These are phyloP conservation scores for Apis dorsata DNA, from an alignment of 1,140 invertebrate species.

Conservation along the genomic window DNA sequence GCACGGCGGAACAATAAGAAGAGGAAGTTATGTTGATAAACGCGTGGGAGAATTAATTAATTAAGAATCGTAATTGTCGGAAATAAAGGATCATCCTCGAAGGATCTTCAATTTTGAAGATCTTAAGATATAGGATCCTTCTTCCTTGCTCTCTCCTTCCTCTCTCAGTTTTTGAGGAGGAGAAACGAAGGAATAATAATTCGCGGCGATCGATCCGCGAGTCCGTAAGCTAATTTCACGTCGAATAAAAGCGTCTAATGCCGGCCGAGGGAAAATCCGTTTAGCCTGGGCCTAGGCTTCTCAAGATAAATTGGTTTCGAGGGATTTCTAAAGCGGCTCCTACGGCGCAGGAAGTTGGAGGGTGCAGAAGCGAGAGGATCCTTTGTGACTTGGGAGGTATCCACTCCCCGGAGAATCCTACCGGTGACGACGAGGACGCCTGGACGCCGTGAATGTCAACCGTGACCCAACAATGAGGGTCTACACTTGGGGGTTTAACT, in stretches of 20 bases:
- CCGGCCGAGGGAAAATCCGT: slow-evolving; percentile 66
- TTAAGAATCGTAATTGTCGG: neutral
- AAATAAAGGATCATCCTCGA: too few species aligned
- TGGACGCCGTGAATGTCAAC: slow-evolving; percentile 68
- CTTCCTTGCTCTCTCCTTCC: fast-evolving
- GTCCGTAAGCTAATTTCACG: slow-evolving; percentile 69
- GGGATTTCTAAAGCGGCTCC: slow-evolving; percentile 69
- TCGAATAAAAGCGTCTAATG: slow-evolving; percentile 69
- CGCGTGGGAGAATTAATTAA: slow-evolving; percentile 26
- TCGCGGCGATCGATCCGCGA: slow-evolving; percentile 51
- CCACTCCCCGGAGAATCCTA: slow-evolving; percentile 48
- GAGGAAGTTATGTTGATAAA: slow-evolving; percentile 12
- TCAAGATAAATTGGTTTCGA: slow-evolving; percentile 73
- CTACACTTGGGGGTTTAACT: slow-evolving; percentile 28
- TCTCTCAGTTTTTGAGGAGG: too few species aligned
- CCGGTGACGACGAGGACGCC: slow-evolving; percentile 9
- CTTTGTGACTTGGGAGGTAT: slow-evolving; percentile 55
- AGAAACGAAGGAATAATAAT: slow-evolving; percentile 23
- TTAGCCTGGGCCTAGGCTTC: slow-evolving; percentile 62
- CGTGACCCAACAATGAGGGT: slow-evolving; percentile 65
- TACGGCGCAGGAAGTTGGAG: slow-evolving; percentile 57
- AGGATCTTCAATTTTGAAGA: too few species aligned
- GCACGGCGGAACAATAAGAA: slow-evolving; percentile 35
- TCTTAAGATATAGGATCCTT: too few species aligned
- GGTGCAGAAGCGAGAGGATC: slow-evolving; percentile 47